Evolutionary conservation across 2,113 vertebrate genomes (phyloP), one percentile per base, ranked within the genome.

Genomic region (Sula dactylatra): DNA sequence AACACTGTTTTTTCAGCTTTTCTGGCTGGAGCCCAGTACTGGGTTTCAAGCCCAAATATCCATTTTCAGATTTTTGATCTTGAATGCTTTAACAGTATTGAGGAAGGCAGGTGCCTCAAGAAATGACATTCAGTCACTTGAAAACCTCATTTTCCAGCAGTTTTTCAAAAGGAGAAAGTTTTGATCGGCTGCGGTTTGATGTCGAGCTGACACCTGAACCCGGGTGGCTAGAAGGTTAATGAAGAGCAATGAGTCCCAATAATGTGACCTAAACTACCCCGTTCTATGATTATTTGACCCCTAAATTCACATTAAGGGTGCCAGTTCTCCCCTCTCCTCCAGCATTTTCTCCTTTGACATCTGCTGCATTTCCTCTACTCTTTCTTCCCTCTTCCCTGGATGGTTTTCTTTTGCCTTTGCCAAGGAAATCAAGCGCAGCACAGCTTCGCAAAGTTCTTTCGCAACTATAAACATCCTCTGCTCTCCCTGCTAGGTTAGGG

Each of bases 101-200:
- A 83, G 80, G 80, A 90, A 90, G 42, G 76, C 86, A 88, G 47
- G 26, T 73, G n/a, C 50, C 67, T 88, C 56, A 66, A 45, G 66
- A 92, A 94, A 92, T 59, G 42, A 47, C 66, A 90, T 62, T 81
- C 65, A 61, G 32, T 18, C 88, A 71, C 74, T 22, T 88, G 76
- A 74, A 90, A 94, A 90, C 20, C 24, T 50, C 19, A 92, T 93
- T 93, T 92, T 71, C 85, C 76, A 45, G 22, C 54, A 49, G 62
- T 78, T 90, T 88, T 93, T 91, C 79, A 88, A 87, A 73, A 0
- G 0, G 45, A 69, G 67, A 2, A 66, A 55, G 42, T 93, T 96
- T 86, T 70, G 86, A 92, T 86, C 21, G 11, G 79, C n/a, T 50
- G 38, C 2, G 1, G 72, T 52, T 92, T 93, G 85, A 81, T 36